Evolutionary conservation across 2,888 invertebrate species (phyloP).

Genomic region (Electrophaes corylata): DNA sequence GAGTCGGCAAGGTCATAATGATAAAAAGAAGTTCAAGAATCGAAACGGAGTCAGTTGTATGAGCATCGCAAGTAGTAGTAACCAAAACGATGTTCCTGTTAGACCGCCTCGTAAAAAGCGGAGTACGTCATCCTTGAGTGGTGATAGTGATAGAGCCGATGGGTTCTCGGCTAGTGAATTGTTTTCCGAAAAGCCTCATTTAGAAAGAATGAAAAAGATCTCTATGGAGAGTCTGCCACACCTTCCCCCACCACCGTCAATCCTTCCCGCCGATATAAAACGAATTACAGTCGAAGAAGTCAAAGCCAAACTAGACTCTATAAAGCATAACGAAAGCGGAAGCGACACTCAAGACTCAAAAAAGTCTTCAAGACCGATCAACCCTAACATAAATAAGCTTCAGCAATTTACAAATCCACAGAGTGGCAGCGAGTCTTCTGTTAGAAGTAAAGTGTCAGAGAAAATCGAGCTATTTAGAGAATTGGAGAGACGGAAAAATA

Average conservation of each 20-base stretch:
- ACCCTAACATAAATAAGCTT: slow-evolving; percentile 50
- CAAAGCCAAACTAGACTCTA: slow-evolving; percentile 83
- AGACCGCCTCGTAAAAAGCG: slow-evolving; percentile 91
- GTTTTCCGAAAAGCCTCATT: slow-evolving; percentile 76
- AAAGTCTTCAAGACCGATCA: slow-evolving; percentile 66
- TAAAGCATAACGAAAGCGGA: slow-evolving; percentile 72
- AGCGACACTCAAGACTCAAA: slow-evolving; percentile 82
- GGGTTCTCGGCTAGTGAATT: slow-evolving; percentile 76
- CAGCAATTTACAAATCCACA: slow-evolving; percentile 49
- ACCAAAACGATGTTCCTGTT: slow-evolving; percentile 79
- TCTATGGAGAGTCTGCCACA: slow-evolving; percentile 83
- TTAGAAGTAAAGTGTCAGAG: slow-evolving; percentile 79
- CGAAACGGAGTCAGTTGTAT: slow-evolving; percentile 91
- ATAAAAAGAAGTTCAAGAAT: slow-evolving; percentile 86
- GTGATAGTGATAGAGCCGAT: slow-evolving; percentile 85
- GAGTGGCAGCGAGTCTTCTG: slow-evolving; percentile 64
- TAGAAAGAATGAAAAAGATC: slow-evolving; percentile 83
- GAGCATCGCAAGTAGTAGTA: slow-evolving; percentile 89
- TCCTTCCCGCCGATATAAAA: slow-evolving; percentile 68
- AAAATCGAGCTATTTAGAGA: slow-evolving; percentile 79
- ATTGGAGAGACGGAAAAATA: slow-evolving; percentile 73
- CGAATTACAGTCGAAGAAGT: slow-evolving; percentile 82
- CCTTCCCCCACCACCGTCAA: slow-evolving; percentile 66
- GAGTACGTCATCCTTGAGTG: slow-evolving; percentile 86
- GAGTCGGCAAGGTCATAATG: slow-evolving; percentile 82